Evolutionary conservation across 2,888 invertebrate genomes (phyloP), one percentile per base, ranked within the genome.

Genomic region (Pterostichus madidus): DNA sequence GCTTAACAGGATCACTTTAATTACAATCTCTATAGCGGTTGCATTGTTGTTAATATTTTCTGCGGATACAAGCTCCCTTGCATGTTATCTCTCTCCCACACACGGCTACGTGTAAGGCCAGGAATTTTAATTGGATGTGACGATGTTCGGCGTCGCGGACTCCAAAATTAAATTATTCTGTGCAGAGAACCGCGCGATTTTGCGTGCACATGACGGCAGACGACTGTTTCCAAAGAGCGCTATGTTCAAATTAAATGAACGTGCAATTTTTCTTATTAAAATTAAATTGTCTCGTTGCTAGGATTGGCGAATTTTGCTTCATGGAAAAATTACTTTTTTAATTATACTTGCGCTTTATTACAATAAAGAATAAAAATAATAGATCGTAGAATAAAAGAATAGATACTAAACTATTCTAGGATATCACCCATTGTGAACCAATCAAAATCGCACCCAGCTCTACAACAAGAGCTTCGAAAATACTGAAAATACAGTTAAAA

Each of bases 121-220:
- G 76, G 82, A 82, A 82, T 82, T 82, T 82, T 82, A 82, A 82
- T 82, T 82, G 76, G 64, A 82, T 76, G 75, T 75, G 75, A 76
- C 76, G 75, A 82, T 46, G 75, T 76, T 75, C 61, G 61, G 46
- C 82, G 64, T 31, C 59, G 76, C 76, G 61, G 59, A 61, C 61
- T 76, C 49, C 32, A 61, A 76, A 82, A 76, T 82, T 82, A 82
- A 82, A 76, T 82, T 82, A 76, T 82, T 82, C 71, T 80, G 80
- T 80, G 80, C 73, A 80, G 49, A 56, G 80, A 53, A 39, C 52
- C 71, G 80, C 32, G 39, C 80, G 73, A 73, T 73, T 80, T 73
- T 53, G 73, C 71, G 56, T 71, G 80, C 80, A 80, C 44, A 64
- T 64, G 79, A 79, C 49, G 80, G 44, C 68, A 11, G 39, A 39